Evolutionary conservation across 1,140 invertebrate genomes (phyloP).

Genomic region (Drosophila littoralis): DNA sequence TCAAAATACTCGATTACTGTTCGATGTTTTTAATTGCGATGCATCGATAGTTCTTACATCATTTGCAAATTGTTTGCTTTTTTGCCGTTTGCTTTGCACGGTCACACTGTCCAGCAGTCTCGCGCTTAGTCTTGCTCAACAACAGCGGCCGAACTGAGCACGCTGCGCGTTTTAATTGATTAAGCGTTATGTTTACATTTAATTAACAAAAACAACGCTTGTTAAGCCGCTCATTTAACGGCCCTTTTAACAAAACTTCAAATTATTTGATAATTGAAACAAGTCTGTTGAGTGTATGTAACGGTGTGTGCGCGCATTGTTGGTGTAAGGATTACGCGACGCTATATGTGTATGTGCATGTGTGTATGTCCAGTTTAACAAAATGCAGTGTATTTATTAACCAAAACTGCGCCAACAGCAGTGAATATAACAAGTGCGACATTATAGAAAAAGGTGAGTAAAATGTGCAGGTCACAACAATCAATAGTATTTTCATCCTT

Average conservation of each 20-base stretch:
- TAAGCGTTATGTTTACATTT: slow-evolving; percentile 41
- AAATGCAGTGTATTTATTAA: slow-evolving; percentile 4
- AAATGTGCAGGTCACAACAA: slow-evolving; percentile 28
- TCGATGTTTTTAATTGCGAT: not conserved
- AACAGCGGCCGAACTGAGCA: slow-evolving; percentile 5
- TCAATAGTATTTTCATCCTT: slow-evolving; percentile 42
- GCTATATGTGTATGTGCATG: slow-evolving; percentile 11
- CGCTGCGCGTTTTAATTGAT: slow-evolving; percentile 38
- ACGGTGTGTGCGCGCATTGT: slow-evolving; percentile 10
- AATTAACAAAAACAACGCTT: slow-evolving; percentile 22
- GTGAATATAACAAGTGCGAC: slow-evolving; percentile 16
- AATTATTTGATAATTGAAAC: not conserved
- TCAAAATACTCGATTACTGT: not conserved
- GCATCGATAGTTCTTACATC: slow-evolving; percentile 3
- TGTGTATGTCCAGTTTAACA: slow-evolving; percentile 10
- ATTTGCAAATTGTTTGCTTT: not conserved
- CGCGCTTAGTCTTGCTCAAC: slow-evolving; percentile 40
- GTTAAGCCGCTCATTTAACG: not conserved
- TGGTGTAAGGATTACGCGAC: slow-evolving; percentile 35
- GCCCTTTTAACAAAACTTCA: not conserved
- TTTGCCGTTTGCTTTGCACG: slow-evolving; percentile 8
- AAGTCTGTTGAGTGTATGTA: not conserved
- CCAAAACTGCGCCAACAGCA: slow-evolving; percentile 2
- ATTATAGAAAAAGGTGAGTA: slow-evolving; percentile 33
- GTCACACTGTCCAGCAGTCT: slow-evolving; percentile 32